phyloP scores from a whole-genome alignment of 2,888 invertebrate genomes.

The Antheraea yamamai region DNA sequence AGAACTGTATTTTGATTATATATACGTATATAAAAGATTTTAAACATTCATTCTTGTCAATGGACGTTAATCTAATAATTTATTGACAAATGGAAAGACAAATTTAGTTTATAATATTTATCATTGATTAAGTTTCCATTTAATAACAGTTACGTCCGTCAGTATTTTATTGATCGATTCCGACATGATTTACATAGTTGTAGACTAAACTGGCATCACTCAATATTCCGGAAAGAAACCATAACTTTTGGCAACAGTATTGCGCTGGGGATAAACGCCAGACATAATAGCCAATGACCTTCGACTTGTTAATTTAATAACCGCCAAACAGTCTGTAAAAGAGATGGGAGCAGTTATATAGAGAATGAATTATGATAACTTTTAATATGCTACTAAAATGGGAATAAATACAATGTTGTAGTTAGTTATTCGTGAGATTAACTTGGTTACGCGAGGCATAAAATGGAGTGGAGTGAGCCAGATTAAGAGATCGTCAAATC shows the following conservation, averaged over 20 bases:
- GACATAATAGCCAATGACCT: constrained; percentile 14
- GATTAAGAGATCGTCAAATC: not conserved
- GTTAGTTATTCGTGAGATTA: not conserved
- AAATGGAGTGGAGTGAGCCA: not conserved
- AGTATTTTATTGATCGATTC: not conserved
- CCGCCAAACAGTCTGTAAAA: not conserved
- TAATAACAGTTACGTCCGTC: not conserved
- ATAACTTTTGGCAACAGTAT: constrained; percentile 21
- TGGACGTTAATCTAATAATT: not conserved
- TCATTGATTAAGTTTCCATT: not conserved
- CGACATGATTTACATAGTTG: constrained; percentile 13
- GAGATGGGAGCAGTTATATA: not conserved
- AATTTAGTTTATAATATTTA: not conserved
- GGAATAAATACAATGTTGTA: not conserved
- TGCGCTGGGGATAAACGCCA: constrained; percentile 16
- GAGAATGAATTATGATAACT: too few species aligned
- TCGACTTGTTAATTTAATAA: not conserved
- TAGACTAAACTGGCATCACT: constrained; percentile 18
- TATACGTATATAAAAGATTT: not conserved
- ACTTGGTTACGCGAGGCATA: not conserved
- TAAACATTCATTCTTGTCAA: not conserved
- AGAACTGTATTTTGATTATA: too few species aligned
- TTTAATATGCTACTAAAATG: not conserved
- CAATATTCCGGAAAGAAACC: constrained; percentile 19
- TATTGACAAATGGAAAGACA: not conserved